Conservation (phyloP, 2,888 invertebrate species). For the Xestia ashworthii region DNA sequence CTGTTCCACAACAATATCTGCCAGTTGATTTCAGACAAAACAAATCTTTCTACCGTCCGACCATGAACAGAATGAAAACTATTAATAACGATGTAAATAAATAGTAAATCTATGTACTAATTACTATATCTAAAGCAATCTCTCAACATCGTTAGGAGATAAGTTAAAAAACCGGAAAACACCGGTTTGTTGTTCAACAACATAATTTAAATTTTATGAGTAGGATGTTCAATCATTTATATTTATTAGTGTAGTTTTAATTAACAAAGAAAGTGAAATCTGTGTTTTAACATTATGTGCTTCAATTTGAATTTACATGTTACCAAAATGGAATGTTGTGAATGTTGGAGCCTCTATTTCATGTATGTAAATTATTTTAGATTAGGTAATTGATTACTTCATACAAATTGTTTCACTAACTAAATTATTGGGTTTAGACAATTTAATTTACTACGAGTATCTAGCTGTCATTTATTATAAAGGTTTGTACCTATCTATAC, state of each 20-base stretch:
- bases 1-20: slow-evolving; percentile 13
- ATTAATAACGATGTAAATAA: slow-evolving; percentile 8
- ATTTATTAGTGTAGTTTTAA: slow-evolving; percentile 22
- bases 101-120: background rate
- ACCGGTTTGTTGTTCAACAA: slow-evolving; percentile 1
- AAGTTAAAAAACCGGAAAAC: slow-evolving; percentile 12
- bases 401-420: background rate
- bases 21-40: background rate
- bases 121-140: background rate
- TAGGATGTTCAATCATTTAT: too few species aligned
- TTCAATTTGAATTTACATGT: background rate
- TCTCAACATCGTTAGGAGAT: background rate
- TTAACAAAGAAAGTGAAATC: slow-evolving; percentile 29
- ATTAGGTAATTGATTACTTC: slow-evolving; percentile 3
- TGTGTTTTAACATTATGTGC: background rate
- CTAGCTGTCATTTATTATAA: background rate
- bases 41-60: background rate
- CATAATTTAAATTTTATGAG: slow-evolving; percentile 5
- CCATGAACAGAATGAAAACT: background rate
- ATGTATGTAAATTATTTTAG: slow-evolving; percentile 19
- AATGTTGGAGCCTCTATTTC: background rate
- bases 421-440: background rate
- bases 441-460: slow-evolving; percentile 16
- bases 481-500: background rate
- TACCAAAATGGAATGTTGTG: slow-evolving; percentile 29